A percentile compares a stretch with the other conserved stretches of the same genome.
Conservation (phyloP, 2,888 invertebrate species). For the Trichogramma dendrolimi region DNA sequence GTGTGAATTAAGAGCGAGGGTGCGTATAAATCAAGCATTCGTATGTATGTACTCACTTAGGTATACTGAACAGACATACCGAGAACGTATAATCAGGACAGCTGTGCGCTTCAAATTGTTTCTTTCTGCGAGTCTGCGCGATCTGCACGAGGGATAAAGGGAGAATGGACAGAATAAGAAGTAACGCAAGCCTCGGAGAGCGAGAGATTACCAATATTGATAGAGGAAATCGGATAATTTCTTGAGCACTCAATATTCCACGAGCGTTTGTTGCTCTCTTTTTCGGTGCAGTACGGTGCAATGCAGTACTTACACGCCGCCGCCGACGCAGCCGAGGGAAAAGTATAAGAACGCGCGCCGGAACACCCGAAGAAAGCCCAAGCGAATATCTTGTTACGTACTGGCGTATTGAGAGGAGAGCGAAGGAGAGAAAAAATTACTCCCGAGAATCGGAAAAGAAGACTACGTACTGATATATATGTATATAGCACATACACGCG, state of each 20-base stretch:
- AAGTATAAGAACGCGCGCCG: background rate
- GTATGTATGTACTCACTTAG: no score
- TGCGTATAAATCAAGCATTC: no score
- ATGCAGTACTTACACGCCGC: no score
- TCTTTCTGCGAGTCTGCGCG: no score
- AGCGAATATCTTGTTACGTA: conserved; percentile 27
- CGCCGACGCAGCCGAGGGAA: background rate
- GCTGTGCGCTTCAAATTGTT: no score
- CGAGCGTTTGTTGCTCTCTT: conserved; percentile 17
- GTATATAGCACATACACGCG: background rate
- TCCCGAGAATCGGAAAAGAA: conserved; percentile 1
- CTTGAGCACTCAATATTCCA: conserved; percentile 30
- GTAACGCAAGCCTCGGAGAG: conserved; percentile 11
- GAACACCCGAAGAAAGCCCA: background rate
- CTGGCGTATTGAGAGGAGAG: no score
- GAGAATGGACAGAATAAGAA: no score
- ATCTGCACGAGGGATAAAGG: no score
- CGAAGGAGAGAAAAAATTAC: conserved; percentile 23
- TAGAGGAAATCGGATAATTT: conserved; percentile 31
- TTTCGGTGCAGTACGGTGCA: background rate
- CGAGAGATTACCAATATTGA: conserved; percentile 31
- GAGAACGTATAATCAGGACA: no score
- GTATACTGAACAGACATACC: no score
- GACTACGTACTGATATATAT: no score
- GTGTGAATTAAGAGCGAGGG: no score